Percentiles rank a stretch among this genome's conserved stretches.
Conservation (phyloP, 2,888 invertebrate species). For the Lasiommata megera region DNA sequence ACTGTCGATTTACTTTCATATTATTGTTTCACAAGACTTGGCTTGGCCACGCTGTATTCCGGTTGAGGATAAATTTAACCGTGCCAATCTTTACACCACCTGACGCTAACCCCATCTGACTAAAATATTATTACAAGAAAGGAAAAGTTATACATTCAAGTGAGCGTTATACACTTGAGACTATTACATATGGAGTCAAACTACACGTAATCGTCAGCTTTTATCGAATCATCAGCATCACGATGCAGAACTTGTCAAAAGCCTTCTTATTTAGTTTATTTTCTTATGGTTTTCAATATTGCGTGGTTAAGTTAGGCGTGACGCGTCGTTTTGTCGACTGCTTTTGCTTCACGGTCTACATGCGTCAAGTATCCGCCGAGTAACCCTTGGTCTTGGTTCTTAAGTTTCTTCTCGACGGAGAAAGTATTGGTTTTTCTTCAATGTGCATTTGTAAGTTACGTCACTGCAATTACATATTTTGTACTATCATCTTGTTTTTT, state of each 20-base stretch:
- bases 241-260: not conserved
- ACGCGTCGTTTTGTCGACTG: conserved; percentile 71
- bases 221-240: conserved; percentile 3
- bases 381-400: conserved; percentile 63
- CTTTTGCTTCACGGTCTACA: conserved; percentile 76
- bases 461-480: not conserved
- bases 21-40: not conserved
- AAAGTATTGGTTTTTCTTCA: conserved; percentile 39
- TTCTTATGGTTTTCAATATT: conserved; percentile 51
- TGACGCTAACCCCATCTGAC: too few species aligned
- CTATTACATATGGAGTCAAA: too few species aligned
- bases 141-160: too few species aligned
- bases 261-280: conserved; percentile 8
- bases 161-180: too few species aligned
- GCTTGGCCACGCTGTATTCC: not conserved
- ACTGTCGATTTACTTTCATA: not conserved
- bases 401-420: conserved; percentile 39
- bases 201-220: not conserved
- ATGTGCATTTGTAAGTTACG: conserved; percentile 14
- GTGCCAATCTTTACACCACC: too few species aligned
- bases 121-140: too few species aligned
- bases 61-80: too few species aligned
- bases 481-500: not conserved
- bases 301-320: conserved; percentile 70
- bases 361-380: conserved; percentile 61